Base-by-base conservation (phyloP, 2,888 invertebrate genomes). In the Ormyrus thymus region DNA sequence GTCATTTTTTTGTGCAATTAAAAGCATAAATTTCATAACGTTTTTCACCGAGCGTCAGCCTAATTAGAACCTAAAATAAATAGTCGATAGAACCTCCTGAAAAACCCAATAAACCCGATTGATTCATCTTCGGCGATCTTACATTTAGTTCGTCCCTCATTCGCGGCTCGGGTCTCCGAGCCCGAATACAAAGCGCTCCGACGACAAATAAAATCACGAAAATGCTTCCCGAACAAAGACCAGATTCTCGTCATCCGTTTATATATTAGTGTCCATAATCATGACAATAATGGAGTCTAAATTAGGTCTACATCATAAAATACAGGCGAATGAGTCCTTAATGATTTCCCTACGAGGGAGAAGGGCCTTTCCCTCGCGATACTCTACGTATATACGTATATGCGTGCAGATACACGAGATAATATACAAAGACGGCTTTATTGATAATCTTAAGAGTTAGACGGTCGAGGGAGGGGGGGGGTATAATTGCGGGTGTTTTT, bases 241-340 rank as follows among this genome's bases (percentile, higher is more conserved):
- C 11, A 73, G 71, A 73, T 74, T 74, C 76, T 76, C 80, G 70
- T 70, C 65, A 65, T 68, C 51, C 29, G 29, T 29, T 5, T 29
- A 29, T 29, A 29, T 29, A 29, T 29, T 29, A 29, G 7, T 66
- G 59, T 72, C 1, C 58, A 62, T 62, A 75, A 9, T n/a, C 3
- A 59, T 11, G 50, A 59, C 6, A 50, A 58, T 46, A 59, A 50
- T 29, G 29, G 29, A 29, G 29, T 29, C 29, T 68, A 45, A 61
- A 46, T 46, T 55, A 53, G 4, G 29, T 68, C n/a, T 61, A 68
- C 29, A 29, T 29, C 68, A 53, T 68, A 65, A 65, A 72, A 56
- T 13, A 55, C 10, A 53, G 43, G 55, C 55, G 46, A 46, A 56
- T 15, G 11, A 56, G 68, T 46, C 56, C 9, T 68, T 10, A n/a